These are phyloP conservation scores for Porites lutea DNA, from an alignment of 64 coral and sea anemone species.

Conservation along the genomic window DNA sequence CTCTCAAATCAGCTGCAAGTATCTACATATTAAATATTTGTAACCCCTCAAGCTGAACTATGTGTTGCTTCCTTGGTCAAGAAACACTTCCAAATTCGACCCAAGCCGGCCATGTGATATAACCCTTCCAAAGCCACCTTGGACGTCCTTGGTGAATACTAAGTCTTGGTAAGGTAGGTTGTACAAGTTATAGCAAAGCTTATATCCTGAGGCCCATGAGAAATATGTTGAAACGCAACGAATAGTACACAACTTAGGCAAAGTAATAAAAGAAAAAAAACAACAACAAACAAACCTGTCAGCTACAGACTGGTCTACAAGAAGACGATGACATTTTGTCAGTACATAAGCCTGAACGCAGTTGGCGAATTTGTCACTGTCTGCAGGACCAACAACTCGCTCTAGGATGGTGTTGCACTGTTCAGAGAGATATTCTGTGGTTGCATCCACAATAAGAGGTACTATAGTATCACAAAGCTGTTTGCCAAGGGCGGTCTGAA, in stretches of 20 bases:
- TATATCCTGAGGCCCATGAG: too few species aligned
- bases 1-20: too few species aligned
- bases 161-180: too few species aligned
- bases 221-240: background rate
- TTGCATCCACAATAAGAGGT: conserved; percentile 86
- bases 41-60: too few species aligned
- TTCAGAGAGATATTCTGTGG: conserved; percentile 89
- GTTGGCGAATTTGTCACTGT: conserved; percentile 82
- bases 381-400: conserved; percentile 78
- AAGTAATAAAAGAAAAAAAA: background rate
- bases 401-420: conserved; percentile 80
- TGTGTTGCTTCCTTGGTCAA: too few species aligned
- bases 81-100: too few species aligned
- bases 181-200: too few species aligned
- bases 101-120: too few species aligned
- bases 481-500: conserved; percentile 69
- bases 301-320: conserved; percentile 78
- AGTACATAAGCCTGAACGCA: conserved; percentile 87
- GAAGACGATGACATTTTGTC: conserved; percentile 89
- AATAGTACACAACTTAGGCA: background rate
- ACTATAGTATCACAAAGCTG: conserved; percentile 69
- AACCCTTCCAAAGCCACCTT: too few species aligned
- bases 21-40: too few species aligned
- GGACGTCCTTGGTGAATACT: too few species aligned
- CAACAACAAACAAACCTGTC: conserved; percentile 58